phyloP scores from a whole-genome alignment of 2,888 invertebrate species.

The Hirtodrosophila cameraria region DNA sequence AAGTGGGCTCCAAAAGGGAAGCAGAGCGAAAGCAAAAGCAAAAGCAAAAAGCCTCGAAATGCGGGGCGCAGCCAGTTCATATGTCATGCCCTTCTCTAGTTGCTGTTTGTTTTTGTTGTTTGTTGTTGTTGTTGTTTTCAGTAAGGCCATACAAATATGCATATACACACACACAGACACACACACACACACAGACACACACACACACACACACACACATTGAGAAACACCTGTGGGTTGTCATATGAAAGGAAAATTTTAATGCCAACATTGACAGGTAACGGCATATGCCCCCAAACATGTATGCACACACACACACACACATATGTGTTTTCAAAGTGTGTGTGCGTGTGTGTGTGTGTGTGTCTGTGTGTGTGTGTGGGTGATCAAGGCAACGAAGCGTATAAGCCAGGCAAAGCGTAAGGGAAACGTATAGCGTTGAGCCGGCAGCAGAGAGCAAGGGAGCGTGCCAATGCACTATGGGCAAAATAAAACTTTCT shows the following conservation, averaged over 20 bases:
- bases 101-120: conserved; percentile 17
- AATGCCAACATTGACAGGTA: conserved; percentile 75
- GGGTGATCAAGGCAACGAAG: conserved; percentile 54
- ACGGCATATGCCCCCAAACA: conserved; percentile 35
- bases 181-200: conserved; percentile 3
- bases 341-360: conserved; percentile 2
- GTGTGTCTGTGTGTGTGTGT: conserved; percentile 11
- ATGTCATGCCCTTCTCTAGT: neutral
- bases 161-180: conserved; percentile 7
- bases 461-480: conserved; percentile 42
- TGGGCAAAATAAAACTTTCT: no score
- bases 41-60: conserved; percentile 9
- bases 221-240: conserved; percentile 57
- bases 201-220: neutral
- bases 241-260: conserved; percentile 73
- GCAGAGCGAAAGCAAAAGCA: conserved; percentile 17
- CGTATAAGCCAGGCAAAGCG: conserved; percentile 60
- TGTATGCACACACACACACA: conserved; percentile 5
- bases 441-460: neutral
- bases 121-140: conserved; percentile 17
- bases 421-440: neutral
- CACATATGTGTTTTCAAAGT: neutral
- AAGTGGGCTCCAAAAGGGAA: conserved; percentile 9
- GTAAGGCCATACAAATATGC: conserved; percentile 18
- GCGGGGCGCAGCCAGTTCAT: conserved; percentile 4